A percentile compares a stretch with the other conserved stretches of the same genome.
phyloP scores from a whole-genome alignment of 2,888 invertebrate genomes.

The Chrysolina americana region DNA sequence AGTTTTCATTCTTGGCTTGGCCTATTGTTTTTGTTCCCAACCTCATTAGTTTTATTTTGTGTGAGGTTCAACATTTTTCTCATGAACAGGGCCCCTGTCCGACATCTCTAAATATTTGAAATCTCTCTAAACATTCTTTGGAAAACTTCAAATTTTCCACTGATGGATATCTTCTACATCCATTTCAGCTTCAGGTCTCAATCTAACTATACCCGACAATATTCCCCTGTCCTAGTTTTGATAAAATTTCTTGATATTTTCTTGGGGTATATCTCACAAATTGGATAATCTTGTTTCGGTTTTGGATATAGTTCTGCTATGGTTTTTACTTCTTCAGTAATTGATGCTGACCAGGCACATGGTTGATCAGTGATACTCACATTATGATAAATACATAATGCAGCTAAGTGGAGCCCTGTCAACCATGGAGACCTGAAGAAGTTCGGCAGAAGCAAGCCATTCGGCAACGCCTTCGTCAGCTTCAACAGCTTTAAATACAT shows the following conservation, averaged over 20 bases:
- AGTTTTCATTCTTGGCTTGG: neutral
- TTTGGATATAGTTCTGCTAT: neutral
- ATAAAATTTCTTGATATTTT: neutral
- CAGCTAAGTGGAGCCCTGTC: neutral
- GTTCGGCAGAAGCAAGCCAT: too few species aligned
- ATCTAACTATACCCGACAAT: conserved; percentile 3
- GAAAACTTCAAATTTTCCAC: conserved; percentile 13
- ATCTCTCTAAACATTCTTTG: neutral
- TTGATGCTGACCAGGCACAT: neutral
- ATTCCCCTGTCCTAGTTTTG: conserved; percentile 9
- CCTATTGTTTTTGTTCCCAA: neutral
- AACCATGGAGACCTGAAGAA: too few species aligned
- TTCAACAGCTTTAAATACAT: too few species aligned
- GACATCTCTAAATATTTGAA: neutral
- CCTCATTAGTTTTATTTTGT: neutral
- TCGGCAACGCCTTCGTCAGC: too few species aligned
- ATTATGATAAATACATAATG: too few species aligned
- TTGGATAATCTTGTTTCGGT: neutral
- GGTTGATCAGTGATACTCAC: too few species aligned
- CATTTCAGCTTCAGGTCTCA: neutral
- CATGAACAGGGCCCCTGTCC: too few species aligned
- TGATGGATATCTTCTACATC: conserved; percentile 17
- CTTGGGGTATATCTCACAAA: neutral
- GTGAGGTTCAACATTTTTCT: neutral
- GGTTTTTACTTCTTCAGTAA: neutral